Percentiles rank a stretch among this genome's conserved stretches.
Conservation (phyloP, 2,888 invertebrate species). For the Andrena praecox region DNA sequence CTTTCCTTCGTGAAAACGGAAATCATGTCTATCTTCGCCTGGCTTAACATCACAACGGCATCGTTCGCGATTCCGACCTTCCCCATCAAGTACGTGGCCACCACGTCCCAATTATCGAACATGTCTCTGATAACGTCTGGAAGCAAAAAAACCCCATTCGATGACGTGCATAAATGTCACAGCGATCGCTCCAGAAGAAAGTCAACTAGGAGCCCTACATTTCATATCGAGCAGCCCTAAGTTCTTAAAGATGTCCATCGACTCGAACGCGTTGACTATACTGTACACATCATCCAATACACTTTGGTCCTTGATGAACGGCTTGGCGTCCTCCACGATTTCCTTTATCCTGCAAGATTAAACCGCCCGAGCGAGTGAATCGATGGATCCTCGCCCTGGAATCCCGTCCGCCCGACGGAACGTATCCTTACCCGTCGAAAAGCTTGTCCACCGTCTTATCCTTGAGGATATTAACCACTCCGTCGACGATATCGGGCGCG, state of each 20-base stretch:
- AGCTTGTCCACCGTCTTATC: conserved; percentile 85
- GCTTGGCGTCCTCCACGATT: conserved; percentile 84
- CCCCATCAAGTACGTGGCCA: conserved; percentile 76
- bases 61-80: conserved; percentile 74
- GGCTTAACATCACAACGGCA: conserved; percentile 71
- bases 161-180: neutral
- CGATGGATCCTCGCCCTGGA: neutral
- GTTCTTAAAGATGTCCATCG: conserved; percentile 85
- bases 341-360: conserved; percentile 84
- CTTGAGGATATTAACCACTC: conserved; percentile 84
- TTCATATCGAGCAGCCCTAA: conserved; percentile 85
- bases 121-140: conserved; percentile 78
- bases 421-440: conserved; percentile 84
- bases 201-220: conserved; percentile 79
- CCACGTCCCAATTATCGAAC: conserved; percentile 81
- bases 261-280: conserved; percentile 83
- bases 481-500: conserved; percentile 84
- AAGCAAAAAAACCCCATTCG: conserved; percentile 16
- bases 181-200: neutral
- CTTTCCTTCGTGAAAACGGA: conserved; percentile 79
- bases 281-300: conserved; percentile 84
- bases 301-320: conserved; percentile 83
- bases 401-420: neutral
- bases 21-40: conserved; percentile 80
- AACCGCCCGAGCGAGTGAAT: neutral